Percentiles rank a stretch among this genome's conserved stretches.
phyloP scores from a whole-genome alignment of 2,113 vertebrate genomes.

The Ammodytes marinus region DNA sequence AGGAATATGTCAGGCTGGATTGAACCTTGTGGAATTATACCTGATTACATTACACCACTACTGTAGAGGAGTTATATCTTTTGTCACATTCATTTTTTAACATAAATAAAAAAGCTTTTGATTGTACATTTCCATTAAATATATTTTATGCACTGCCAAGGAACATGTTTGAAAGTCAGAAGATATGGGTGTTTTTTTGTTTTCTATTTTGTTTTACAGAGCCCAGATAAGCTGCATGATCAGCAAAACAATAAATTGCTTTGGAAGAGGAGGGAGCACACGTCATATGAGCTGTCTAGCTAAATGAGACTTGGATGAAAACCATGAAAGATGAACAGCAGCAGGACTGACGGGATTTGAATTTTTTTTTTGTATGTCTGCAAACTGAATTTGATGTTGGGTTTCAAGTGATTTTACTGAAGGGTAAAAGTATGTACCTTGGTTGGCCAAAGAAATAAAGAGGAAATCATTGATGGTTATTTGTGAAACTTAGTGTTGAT shows the following conservation, averaged over 20 bases:
- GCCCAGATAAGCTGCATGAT: constrained; percentile 18
- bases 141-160: background rate
- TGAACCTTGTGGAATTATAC: constrained; percentile 66
- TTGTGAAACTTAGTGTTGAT: background rate
- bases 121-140: constrained; percentile 25
- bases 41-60: constrained; percentile 64
- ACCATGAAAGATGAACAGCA: constrained; percentile 5
- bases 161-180: constrained; percentile 21
- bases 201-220: background rate
- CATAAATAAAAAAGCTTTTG: constrained; percentile 49
- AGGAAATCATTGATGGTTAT: background rate
- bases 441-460: background rate
- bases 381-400: background rate
- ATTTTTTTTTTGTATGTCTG: background rate
- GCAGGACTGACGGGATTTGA: constrained; percentile 1
- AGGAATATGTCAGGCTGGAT: constrained; percentile 70
- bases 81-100: constrained; percentile 50
- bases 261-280: constrained; percentile 3
- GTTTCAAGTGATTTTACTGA: background rate
- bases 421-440: background rate
- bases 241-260: constrained; percentile 15
- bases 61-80: constrained; percentile 50
- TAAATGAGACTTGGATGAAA: constrained; percentile 22
- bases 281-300: constrained; percentile 9
- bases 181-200: background rate